Base-by-base conservation (phyloP, 1,140 invertebrate species). In the Sogatella furcifera region DNA sequence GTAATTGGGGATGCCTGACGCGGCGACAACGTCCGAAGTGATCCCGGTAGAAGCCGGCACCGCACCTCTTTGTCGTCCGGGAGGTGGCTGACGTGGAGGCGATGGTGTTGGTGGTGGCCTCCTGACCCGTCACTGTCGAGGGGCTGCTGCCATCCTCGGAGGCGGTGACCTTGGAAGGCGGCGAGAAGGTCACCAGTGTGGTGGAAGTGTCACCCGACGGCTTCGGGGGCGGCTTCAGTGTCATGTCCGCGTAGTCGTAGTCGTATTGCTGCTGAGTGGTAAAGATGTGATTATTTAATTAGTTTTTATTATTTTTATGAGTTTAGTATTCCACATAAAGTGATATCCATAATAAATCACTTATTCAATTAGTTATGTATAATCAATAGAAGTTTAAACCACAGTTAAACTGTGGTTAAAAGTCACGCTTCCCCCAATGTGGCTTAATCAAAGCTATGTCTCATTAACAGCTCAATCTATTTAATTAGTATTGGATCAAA, bases 221-320 rank as follows among this genome's bases (percentile, higher is more conserved):
- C 17, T 62, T 55, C 15, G 43, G 41, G 0, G 61, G 56, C 28
- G 76, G 75, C 58, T 74, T 75, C 41, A 76, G 59, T 6, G 75
- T 76, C 52, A 77, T 72, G 41, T 79, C 76, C 4, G 73, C 65
- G 53, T 78, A 76, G 64, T 79, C 77, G 63, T 78, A 78, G 21
- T 72, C 69, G 55, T 78, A 77, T 58, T 66, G 52, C 53, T 60
- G 53, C n/a, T 17, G 46, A 63, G 8, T 11, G 57, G 55, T 38
- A 38, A 38, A 28, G 24, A 28, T 2, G 2, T 28, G 24, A 28
- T 28, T 28, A 4, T 28, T 28, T 28, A 28, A 4, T 28, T 28
- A 6, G 24, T 6, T 2, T 28, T 6, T 28, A 28, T 28, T n/a
- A n/a, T n/a, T n/a, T n/a, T n/a, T n/a, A n/a, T n/a, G n/a, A n/a